Evolutionary conservation across 1,140 invertebrate genomes (phyloP), one percentile per base, ranked within the genome.

Genomic region (Megalonaias nervosa): DNA sequence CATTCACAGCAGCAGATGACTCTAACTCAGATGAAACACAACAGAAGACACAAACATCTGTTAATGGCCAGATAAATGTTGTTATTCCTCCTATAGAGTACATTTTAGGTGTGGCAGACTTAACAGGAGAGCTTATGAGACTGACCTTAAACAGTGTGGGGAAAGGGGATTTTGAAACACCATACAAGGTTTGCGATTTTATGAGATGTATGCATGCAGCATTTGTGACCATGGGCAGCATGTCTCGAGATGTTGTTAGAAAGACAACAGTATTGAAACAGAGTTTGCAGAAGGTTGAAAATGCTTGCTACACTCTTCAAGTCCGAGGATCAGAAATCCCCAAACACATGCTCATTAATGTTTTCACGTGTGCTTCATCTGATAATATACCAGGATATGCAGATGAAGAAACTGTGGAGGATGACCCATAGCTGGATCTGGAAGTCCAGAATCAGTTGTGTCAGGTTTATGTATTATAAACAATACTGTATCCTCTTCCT

Each of bases 111-210:
- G 89, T 98, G 61, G 94, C 95, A 13, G 97, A 98, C 91, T 91
- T 97, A 15, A 97, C 96, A 9, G 97, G 96, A 1, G 96, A 98
- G 89, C 87, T 97, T 31, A 97, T 98, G 96, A 92, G 96, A 74
- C 94, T 94, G 81, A 96, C 96, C 74, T 96, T 98, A 12, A 97
- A 95, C 84, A 94, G 94, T 83, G 92, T 97, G 56, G 94, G 95
- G 0, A 92, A 92, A 76, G 96, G 95, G 0, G 94, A 97, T 82
- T 93, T 94, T n/a, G 92, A 94, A 23, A 93, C 93, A 68, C 96
- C 96, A 84, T 94, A 94, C 85, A 90, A 94, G 71, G 93, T 94
- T 9, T 95, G 95, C 86, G 92, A 93, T 69, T 94, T 95, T 82
- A 92, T 97, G 9, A 93, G 94, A 85, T 87, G 93, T 21, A 93